These are phyloP conservation scores for Trichogramma pretiosum DNA, from an alignment of 1,140 invertebrate genomes.

Conservation along the genomic window DNA sequence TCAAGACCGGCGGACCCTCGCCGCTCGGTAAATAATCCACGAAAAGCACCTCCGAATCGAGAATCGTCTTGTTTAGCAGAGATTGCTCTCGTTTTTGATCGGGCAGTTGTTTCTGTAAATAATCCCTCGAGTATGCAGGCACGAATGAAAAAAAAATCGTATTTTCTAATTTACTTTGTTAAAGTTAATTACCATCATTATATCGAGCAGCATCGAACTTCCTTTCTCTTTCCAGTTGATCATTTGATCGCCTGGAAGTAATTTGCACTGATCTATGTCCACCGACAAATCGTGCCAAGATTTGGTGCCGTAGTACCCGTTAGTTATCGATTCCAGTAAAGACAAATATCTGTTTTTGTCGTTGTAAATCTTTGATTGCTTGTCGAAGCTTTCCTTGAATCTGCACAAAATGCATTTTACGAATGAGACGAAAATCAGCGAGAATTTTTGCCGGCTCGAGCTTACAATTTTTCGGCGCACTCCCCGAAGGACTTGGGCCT, in stretches of 20 bases:
- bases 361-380: conserved; percentile 15
- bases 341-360: conserved; percentile 35
- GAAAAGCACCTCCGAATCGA: conserved; percentile 29
- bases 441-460: no score
- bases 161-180: background rate
- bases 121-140: no score
- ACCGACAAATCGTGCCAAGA: conserved; percentile 50
- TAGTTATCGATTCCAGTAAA: conserved; percentile 45
- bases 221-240: conserved; percentile 54
- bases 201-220: conserved; percentile 48
- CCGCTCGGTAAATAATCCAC: conserved; percentile 30
- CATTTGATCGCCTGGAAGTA: conserved; percentile 47
- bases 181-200: conserved; percentile 54
- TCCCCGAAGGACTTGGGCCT: conserved; percentile 42
- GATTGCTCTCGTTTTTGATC: conserved; percentile 26
- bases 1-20: conserved; percentile 23
- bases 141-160: background rate
- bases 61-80: conserved; percentile 30
- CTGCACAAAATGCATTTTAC: conserved; percentile 13
- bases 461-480: conserved; percentile 37
- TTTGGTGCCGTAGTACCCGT: conserved; percentile 48
- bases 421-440: no score
- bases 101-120: conserved; percentile 33
- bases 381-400: conserved; percentile 16
- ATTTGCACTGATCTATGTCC: conserved; percentile 41